Base-by-base conservation (phyloP, 92 coral and sea anemone genomes). In the Paramuricea clavata region DNA sequence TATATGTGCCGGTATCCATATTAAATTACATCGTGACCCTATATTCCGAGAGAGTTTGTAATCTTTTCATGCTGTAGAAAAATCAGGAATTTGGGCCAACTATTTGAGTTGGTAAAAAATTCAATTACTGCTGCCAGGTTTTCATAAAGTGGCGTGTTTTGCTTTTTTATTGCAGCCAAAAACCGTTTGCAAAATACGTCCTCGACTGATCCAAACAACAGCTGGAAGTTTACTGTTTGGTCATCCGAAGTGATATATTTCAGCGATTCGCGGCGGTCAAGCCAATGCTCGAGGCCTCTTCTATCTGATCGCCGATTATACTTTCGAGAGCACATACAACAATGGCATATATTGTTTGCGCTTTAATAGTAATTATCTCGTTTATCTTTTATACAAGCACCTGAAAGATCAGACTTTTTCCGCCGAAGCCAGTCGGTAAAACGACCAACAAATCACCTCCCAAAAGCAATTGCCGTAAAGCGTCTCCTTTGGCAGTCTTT, bases 181-280 rank as follows among this genome's bases (percentile, higher is more conserved):
- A 83, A 74, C 19, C 9, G 35, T 61, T 80, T 87, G 36, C 33
- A 32, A 5, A 81, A 34, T 13, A 65, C 50, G 19, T 76, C 82
- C 54, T 89, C 92, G 39, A 86, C 89, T n/a, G n/a, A 84, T 15
- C 54, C 86, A 84, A 89, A 84, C 10, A 75, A 35, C 23, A 89
- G 86, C 34, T 77, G 86, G 67, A 76, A 89, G 7, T 49, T 32
- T 5, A 89, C 85, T 26, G 69, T 69, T 19, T 78, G 67, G 22
- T 85, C 28, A 33, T 89, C 86, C 35, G 69, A 69, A 22, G 68
- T 47, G n/a, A 71, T 56, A 17, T 67, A 56, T 5, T 69, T 32
- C 27, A 71, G 59, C 6, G 60, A 0, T 39, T 21, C n/a, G n/a
- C 41, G 10, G 83, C 78, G 0, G 77, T 36, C 13, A 88, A 25